Percentiles rank a stretch among this genome's conserved stretches.
Conservation (phyloP, 2,797 vertebrate species). For the Stomatorhinus walkeri region DNA sequence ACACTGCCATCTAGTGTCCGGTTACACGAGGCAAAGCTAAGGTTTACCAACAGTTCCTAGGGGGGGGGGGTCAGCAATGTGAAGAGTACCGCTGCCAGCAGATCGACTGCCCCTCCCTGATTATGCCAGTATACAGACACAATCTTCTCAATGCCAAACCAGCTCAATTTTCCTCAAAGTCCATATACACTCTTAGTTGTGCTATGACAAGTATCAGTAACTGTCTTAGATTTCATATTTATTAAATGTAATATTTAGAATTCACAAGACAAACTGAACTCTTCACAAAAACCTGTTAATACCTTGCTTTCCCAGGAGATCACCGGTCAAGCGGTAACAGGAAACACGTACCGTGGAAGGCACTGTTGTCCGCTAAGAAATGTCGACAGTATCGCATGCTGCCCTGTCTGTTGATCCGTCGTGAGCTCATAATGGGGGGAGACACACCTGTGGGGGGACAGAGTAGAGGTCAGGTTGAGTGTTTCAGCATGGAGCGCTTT, state of each 20-base stretch:
- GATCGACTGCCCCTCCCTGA: neutral
- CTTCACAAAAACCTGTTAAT: neutral
- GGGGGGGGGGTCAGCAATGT: neutral
- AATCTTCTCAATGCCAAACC: neutral
- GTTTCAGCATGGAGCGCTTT: neutral
- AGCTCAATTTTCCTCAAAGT: neutral
- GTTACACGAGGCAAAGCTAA: neutral
- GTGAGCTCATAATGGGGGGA: slow-evolving; percentile 67
- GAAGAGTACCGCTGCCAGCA: neutral
- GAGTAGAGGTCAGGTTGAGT: neutral
- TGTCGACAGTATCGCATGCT: slow-evolving; percentile 81
- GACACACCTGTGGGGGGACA: neutral
- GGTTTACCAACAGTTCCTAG: neutral
- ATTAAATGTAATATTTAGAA: neutral
- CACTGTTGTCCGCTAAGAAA: slow-evolving; percentile 87
- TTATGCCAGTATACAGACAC: neutral
- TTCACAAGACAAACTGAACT: neutral
- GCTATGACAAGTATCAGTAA: neutral
- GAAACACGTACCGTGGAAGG: slow-evolving; percentile 74
- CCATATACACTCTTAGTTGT: neutral
- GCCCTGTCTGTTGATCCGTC: slow-evolving; percentile 65
- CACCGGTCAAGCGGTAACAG: neutral
- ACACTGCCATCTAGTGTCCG: slow-evolving; percentile 24
- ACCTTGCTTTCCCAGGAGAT: neutral
- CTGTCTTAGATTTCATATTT: neutral